Conservation (phyloP, 2,113 vertebrate genomes). For the Spilogale gracilis region DNA sequence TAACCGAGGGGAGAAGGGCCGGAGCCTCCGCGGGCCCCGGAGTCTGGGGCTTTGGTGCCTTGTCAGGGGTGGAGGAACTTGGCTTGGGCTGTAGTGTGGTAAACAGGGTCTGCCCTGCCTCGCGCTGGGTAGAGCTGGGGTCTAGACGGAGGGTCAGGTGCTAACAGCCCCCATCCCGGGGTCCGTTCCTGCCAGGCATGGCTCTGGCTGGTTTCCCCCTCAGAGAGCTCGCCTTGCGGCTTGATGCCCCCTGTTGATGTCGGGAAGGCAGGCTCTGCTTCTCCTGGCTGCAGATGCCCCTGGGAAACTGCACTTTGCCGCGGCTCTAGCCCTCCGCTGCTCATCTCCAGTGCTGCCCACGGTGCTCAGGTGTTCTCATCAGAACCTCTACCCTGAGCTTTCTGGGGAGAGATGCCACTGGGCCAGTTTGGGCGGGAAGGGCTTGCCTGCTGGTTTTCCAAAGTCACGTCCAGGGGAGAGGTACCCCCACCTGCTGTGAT, state of each 20-base stretch:
- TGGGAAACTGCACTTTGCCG: background rate
- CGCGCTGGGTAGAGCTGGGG: background rate
- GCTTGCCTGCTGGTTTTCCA: too few species aligned
- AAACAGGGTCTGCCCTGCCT: background rate
- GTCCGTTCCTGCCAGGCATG: background rate
- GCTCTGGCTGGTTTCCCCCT: too few species aligned
- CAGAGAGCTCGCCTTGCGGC: background rate
- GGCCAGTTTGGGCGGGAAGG: background rate
- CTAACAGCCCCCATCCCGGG: background rate
- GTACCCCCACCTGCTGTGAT: accelerated
- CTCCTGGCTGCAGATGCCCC: too few species aligned
- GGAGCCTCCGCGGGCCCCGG: background rate
- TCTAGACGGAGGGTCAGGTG: background rate
- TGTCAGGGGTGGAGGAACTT: background rate
- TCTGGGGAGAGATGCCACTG: background rate
- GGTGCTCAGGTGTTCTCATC: accelerated
- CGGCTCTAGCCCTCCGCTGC: accelerated
- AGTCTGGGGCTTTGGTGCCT: background rate
- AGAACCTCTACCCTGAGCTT: background rate
- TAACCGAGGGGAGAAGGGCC: conserved; percentile 60
- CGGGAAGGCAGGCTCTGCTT: background rate
- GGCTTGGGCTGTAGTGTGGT: background rate
- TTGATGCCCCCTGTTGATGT: background rate
- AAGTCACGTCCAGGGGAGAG: background rate
- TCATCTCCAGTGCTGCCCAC: accelerated